A percentile compares a stretch with the other conserved stretches of the same genome.
These are phyloP conservation scores for Octodon degus DNA, from an alignment of 2,113 vertebrate species.

Conservation along the genomic window DNA sequence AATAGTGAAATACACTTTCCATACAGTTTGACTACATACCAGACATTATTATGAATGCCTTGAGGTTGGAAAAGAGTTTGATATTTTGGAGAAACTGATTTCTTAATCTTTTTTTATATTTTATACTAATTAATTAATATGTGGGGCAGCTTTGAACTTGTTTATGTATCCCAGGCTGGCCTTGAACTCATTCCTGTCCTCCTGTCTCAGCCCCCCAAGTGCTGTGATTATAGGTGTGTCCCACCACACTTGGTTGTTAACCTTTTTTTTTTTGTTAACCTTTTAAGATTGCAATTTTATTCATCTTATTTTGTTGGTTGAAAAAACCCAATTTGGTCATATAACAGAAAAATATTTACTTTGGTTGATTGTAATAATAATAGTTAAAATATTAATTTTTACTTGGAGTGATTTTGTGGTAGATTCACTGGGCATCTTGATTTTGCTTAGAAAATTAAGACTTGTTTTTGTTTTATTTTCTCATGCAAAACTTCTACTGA, in stretches of 20 bases:
- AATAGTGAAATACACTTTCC: not conserved
- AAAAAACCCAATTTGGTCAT: not conserved
- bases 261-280: not conserved
- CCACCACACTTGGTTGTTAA: not conserved
- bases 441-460: slow-evolving; percentile 26
- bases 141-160: not conserved
- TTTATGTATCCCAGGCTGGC: not conserved
- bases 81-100: slow-evolving; percentile 30
- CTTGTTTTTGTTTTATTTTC: not conserved
- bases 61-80: not conserved
- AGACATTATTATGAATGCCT: not conserved
- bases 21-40: not conserved
- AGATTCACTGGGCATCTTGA: not conserved
- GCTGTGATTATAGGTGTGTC: not conserved
- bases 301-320: not conserved
- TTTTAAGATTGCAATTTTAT: not conserved
- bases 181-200: not conserved
- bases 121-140: not conserved
- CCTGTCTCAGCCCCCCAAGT: not conserved
- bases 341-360: not conserved
- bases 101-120: not conserved
- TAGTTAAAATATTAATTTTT: not conserved
- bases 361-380: slow-evolving; percentile 23
- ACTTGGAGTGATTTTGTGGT: slow-evolving; percentile 18
- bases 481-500: not conserved